These are phyloP conservation scores for Phragmatobia fuliginosa DNA, from an alignment of 2,888 invertebrate genomes.

Conservation along the genomic window DNA sequence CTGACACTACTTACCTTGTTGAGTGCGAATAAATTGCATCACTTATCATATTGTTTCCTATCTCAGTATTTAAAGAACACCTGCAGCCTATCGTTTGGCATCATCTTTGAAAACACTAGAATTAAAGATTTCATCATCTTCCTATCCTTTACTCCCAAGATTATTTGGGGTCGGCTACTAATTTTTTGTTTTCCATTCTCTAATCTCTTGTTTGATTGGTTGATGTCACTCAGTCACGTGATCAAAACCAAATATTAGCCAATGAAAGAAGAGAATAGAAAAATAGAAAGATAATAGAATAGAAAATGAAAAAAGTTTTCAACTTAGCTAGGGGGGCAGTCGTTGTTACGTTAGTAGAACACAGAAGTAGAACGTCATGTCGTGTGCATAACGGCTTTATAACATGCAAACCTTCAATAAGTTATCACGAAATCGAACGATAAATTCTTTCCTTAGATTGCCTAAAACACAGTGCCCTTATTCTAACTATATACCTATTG, in stretches of 20 bases:
- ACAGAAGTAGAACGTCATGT: not conserved
- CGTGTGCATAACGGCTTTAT: not conserved
- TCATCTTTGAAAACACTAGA: not conserved
- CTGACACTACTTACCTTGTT: slow-evolving; percentile 28
- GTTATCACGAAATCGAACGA: not conserved
- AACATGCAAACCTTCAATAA: not conserved
- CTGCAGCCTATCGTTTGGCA: not conserved
- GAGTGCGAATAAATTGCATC: slow-evolving; percentile 30
- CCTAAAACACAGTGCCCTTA: not conserved
- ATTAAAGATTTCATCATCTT: no score
- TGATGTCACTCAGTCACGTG: no score
- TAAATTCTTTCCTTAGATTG: not conserved
- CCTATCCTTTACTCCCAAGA: no score
- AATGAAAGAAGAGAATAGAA: no score
- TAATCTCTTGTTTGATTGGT: no score
- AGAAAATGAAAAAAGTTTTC: no score
- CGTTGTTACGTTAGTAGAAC: no score
- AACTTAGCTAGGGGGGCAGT: no score
- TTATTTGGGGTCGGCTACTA: no score
- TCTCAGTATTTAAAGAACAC: slow-evolving; percentile 5
- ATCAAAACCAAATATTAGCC: no score
- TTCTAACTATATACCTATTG: not conserved
- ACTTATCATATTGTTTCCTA: slow-evolving; percentile 23
- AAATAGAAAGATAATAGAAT: no score
- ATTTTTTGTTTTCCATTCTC: no score